Conservation (phyloP, 2,888 invertebrate genomes). For the Crematogaster levior region DNA sequence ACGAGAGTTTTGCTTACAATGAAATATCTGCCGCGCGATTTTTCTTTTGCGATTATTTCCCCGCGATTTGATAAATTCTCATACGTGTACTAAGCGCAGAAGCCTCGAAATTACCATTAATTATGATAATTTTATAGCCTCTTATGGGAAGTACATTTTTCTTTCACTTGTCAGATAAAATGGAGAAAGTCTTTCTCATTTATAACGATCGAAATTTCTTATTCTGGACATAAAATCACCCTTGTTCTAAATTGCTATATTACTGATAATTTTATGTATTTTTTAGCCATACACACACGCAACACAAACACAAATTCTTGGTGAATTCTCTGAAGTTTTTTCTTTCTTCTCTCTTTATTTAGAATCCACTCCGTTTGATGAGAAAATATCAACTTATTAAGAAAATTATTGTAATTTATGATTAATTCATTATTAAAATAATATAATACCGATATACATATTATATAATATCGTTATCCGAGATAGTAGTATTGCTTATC, state of each 20-base stretch:
- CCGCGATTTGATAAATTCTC: constrained; percentile 41
- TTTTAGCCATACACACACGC: neutral
- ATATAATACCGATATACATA: no score
- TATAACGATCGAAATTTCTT: neutral
- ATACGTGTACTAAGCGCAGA: constrained; percentile 6
- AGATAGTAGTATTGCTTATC: neutral
- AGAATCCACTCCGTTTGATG: neutral
- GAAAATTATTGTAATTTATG: neutral
- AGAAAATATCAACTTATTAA: neutral
- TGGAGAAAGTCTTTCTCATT: neutral
- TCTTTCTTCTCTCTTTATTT: neutral
- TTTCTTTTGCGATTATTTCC: neutral
- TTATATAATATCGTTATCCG: neutral
- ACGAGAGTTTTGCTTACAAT: constrained; percentile 43
- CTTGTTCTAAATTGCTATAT: neutral
- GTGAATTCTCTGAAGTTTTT: neutral
- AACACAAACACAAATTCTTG: no score
- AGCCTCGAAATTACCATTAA: constrained; percentile 53
- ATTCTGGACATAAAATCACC: neutral
- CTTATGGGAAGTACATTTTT: constrained; percentile 67
- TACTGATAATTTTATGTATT: neutral
- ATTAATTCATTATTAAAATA: no score
- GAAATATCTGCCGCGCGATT: constrained; percentile 40
- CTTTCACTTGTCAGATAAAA: neutral
- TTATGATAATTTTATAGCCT: constrained; percentile 63